phyloP scores from a whole-genome alignment of 2,113 vertebrate species.

The Anolis carolinensis region DNA sequence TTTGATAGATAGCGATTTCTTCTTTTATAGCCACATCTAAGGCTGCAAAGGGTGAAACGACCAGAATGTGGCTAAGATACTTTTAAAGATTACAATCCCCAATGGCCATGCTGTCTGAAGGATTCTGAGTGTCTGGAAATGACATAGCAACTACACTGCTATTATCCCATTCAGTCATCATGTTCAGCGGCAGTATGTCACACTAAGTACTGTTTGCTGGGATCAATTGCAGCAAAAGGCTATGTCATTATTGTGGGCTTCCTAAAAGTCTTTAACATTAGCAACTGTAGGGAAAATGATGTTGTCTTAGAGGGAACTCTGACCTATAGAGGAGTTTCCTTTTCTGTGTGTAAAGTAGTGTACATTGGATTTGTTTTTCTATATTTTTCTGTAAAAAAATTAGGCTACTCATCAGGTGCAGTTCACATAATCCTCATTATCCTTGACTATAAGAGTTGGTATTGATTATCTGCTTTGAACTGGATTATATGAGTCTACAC shows the following conservation, averaged over 20 bases:
- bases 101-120: too few relatives aligned
- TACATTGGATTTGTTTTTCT: background rate
- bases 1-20: background rate
- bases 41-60: background rate
- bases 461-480: too few relatives aligned
- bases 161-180: background rate
- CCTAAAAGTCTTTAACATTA: background rate
- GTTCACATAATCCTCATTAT: too few relatives aligned
- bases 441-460: too few relatives aligned
- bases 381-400: background rate
- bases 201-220: background rate
- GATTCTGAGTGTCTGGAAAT: background rate
- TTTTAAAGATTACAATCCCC: too few relatives aligned
- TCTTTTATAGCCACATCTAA: background rate
- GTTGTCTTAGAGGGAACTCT: background rate
- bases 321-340: background rate
- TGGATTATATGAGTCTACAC: too few relatives aligned
- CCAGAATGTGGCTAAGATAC: too few relatives aligned
- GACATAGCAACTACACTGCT: background rate
- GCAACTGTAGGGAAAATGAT: background rate
- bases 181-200: background rate
- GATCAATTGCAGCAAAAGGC: background rate
- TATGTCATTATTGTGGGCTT: background rate
- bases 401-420: too few relatives aligned
- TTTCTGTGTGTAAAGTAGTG: background rate